Evolutionary conservation across 2,113 vertebrate genomes (phyloP).

Genomic region (Hemichromis elongatus): DNA sequence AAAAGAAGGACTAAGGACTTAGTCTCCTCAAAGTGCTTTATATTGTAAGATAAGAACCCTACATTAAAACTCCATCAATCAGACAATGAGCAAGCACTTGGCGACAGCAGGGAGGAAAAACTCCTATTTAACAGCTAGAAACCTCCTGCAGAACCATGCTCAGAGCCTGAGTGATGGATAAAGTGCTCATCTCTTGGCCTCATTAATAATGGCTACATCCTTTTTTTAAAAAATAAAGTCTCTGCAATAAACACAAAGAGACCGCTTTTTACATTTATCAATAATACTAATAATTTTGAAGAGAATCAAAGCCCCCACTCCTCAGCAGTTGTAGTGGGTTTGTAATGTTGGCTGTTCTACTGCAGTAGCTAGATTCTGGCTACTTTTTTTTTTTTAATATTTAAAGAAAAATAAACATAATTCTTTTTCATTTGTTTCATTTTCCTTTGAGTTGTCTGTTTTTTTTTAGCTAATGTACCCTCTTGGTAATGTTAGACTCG

Average conservation of each 20-base stretch:
- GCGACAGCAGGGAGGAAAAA: background rate
- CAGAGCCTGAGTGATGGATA: background rate
- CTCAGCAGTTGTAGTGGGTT: background rate
- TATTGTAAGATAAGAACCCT: background rate
- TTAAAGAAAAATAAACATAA: background rate
- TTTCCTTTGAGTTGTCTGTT: background rate
- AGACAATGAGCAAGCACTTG: background rate
- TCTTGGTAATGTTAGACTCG: background rate
- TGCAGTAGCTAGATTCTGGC: background rate
- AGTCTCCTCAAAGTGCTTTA: background rate
- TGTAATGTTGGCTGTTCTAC: accelerated
- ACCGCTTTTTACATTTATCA: background rate
- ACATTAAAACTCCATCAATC: background rate
- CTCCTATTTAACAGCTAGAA: background rate
- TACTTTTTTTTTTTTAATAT: background rate
- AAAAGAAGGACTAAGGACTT: background rate
- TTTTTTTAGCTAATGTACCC: background rate
- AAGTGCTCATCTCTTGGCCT: background rate
- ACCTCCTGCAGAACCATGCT: background rate
- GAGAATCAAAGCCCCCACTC: background rate
- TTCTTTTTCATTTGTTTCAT: background rate
- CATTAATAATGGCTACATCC: no score
- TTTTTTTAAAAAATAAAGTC: accelerated
- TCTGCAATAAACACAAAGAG: background rate
- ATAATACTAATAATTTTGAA: background rate